Percentiles rank a stretch among this genome's conserved stretches.
Evolutionary conservation across 2,113 vertebrate genomes (phyloP).

Genomic region (Haemorhous mexicanus): DNA sequence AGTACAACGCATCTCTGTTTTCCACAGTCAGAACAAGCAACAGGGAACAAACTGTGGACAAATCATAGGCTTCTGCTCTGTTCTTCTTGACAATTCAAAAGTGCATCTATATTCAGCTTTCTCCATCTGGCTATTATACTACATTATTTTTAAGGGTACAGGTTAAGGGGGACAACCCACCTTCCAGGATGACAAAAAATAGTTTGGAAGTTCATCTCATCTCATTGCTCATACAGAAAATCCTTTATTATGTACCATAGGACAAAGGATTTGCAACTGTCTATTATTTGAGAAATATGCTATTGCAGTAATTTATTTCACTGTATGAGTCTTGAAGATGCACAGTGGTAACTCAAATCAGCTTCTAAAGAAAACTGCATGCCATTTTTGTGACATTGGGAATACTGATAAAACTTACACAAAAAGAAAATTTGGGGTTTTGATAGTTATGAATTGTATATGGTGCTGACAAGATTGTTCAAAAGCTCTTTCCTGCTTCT

Average conservation of each 20-base stretch:
- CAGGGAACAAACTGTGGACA: constrained; percentile 19
- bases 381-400: constrained; percentile 64
- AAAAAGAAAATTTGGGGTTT: constrained; percentile 51
- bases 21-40: constrained; percentile 58
- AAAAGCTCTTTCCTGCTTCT: constrained; percentile 33
- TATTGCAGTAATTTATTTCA: constrained; percentile 68
- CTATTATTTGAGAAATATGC: constrained; percentile 62
- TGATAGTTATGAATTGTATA: constrained; percentile 61
- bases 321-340: constrained; percentile 65
- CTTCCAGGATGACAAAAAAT: constrained; percentile 25
- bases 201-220: constrained; percentile 40
- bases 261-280: constrained; percentile 66
- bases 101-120: background rate
- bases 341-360: constrained; percentile 63
- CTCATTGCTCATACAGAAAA: constrained; percentile 55
- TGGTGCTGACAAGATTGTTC: constrained; percentile 31
- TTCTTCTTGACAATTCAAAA: background rate
- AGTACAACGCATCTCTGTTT: constrained; percentile 56
- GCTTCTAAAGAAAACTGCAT: constrained; percentile 69
- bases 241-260: constrained; percentile 45
- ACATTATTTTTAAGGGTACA: background rate
- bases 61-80: constrained; percentile 15
- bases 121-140: background rate
- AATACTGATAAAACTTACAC: constrained; percentile 56
- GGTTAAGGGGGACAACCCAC: background rate